Conservation (phyloP, 2,888 invertebrate genomes). For the Pyralis farinalis region DNA sequence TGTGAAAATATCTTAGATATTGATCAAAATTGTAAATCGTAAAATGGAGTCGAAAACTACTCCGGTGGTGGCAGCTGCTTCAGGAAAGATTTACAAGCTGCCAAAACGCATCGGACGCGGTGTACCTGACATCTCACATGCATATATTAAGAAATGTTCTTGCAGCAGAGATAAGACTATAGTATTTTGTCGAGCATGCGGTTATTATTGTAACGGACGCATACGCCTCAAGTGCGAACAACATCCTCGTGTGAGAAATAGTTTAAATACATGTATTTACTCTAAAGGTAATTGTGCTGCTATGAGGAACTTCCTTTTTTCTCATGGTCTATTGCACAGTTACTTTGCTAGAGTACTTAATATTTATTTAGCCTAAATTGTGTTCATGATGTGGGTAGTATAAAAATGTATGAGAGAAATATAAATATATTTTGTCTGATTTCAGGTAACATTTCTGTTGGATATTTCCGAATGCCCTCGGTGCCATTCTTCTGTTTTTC, state of each 20-base stretch:
- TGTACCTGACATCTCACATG: slow-evolving; percentile 46
- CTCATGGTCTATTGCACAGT: too few species aligned
- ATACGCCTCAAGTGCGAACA: slow-evolving; percentile 61
- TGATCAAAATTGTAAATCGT: too few species aligned
- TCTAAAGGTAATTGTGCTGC: too few species aligned
- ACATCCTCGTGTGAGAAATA: slow-evolving; percentile 62
- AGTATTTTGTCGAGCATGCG: slow-evolving; percentile 69
- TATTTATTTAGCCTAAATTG: too few species aligned
- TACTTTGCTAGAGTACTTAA: too few species aligned
- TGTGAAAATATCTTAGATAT: too few species aligned
- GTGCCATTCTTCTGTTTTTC: slow-evolving; percentile 59
- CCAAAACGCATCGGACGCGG: slow-evolving; percentile 57
- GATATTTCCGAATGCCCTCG: slow-evolving; percentile 74
- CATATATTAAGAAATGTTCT: slow-evolving; percentile 53
- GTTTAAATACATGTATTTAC: too few species aligned
- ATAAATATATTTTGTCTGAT: slow-evolving; percentile 18
- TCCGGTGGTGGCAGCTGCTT: slow-evolving; percentile 60
- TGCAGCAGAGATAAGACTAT: slow-evolving; percentile 61
- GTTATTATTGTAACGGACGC: slow-evolving; percentile 66
- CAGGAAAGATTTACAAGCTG: slow-evolving; percentile 45
- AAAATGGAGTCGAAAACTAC: slow-evolving; percentile 44
- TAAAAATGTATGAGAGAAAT: too few species aligned
- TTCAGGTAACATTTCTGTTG: slow-evolving; percentile 71
- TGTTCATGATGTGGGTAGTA: too few species aligned
- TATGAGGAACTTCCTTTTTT: too few species aligned